Percentiles rank a stretch among this genome's conserved stretches.
Evolutionary conservation across 2,797 vertebrate species (phyloP).

Genomic region (Eidolon dupreanum): DNA sequence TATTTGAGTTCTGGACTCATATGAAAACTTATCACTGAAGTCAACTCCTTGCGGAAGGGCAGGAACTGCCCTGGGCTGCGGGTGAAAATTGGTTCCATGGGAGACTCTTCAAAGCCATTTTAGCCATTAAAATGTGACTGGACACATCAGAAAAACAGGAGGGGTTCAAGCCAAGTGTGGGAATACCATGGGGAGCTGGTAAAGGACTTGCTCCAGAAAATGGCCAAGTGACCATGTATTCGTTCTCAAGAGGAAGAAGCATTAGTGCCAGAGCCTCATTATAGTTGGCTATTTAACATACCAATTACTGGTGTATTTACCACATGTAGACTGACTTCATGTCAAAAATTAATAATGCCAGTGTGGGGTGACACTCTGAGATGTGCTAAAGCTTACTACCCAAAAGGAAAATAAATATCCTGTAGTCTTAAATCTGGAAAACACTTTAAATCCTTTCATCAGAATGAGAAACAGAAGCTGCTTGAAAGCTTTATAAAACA

Average conservation of each 20-base stretch:
- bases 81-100: conserved; percentile 85
- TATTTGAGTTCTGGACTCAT: conserved; percentile 77
- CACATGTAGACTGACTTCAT: conserved; percentile 61
- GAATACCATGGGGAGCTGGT: conserved; percentile 70
- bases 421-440: not conserved
- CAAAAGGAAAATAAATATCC: not conserved
- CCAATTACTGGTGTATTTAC: conserved; percentile 76
- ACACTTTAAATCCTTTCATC: not conserved
- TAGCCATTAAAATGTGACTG: conserved; percentile 84
- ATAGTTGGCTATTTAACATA: conserved; percentile 72
- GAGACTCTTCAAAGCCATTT: conserved; percentile 85
- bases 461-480: not conserved
- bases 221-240: conserved; percentile 41
- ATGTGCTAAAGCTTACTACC: conserved; percentile 43
- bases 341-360: conserved; percentile 80
- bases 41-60: conserved; percentile 77
- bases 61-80: conserved; percentile 78
- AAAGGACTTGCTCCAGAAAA: conserved; percentile 72
- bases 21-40: conserved; percentile 81
- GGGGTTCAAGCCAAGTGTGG: conserved; percentile 68
- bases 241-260: conserved; percentile 49
- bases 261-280: conserved; percentile 74
- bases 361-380: conserved; percentile 20
- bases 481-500: not conserved
- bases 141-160: conserved; percentile 80